Base-by-base conservation (phyloP, 2,888 invertebrate species). In the Malthinus flaveolus region DNA sequence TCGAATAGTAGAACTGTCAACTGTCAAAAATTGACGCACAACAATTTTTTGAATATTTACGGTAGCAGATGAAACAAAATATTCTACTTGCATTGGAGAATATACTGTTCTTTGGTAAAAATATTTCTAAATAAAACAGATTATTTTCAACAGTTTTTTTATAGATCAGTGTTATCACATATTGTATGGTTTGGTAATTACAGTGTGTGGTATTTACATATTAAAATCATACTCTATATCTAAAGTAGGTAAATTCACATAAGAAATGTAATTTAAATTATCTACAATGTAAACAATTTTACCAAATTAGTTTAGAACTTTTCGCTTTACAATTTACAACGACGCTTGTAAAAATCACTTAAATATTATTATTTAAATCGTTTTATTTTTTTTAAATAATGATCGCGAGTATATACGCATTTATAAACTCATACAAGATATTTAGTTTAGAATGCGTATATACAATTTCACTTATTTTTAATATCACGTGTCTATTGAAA, bases 141-240 rank as follows among this genome's bases (percentile, higher is more conserved):
- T 31, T 31, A 32, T 54, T 62, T 62, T 59, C 55, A 62, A 65
- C 62, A 63, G 59, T 64, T 62, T 61, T 57, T 66, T 65, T 61
- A 65, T 65, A 65, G 64, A 62, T 59, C 62, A 64, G 60, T 64
- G 58, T 59, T 67, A 67, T 67, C 67, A 67, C 67, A 67, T 66
- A 67, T 53, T 39, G 59, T 51, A 56, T 55, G 64, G 67, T 67
- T 63, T 64, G 66, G 65, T 64, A 67, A 65, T 65, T 67, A 66
- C 67, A 67, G 61, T 57, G 63, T 63, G 62, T 56, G 61, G 51
- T 63, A 64, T 67, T 49, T 67, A 64, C 65, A 66, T 61, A 65
- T 57, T 62, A 62, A 63, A 66, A 46, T 32, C 56, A 48, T 53
- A 60, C 59, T 39, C 48, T 56, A 55, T 39, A 13, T 49, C 56